These are phyloP conservation scores for Alectura lathami DNA, from an alignment of 2,113 vertebrate species.

Conservation along the genomic window DNA sequence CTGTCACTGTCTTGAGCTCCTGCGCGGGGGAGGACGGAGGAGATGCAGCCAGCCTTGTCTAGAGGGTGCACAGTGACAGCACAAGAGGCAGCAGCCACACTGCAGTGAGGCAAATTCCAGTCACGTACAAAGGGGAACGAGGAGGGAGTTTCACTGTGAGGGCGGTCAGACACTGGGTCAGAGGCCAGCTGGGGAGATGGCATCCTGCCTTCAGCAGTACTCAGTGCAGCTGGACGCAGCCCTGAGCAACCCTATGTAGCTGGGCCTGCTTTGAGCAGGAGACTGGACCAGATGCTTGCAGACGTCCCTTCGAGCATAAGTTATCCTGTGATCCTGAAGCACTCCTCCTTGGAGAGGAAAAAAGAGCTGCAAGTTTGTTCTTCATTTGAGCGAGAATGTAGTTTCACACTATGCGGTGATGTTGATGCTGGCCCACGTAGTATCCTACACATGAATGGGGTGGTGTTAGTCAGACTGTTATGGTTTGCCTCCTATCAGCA, in stretches of 20 bases:
- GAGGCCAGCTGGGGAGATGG: neutral
- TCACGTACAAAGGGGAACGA: too few relatives aligned
- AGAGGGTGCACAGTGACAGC: neutral
- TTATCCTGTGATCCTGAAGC: neutral
- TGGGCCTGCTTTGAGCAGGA: neutral
- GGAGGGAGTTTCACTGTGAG: neutral
- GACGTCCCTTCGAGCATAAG: neutral
- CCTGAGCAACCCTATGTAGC: neutral
- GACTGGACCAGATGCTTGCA: neutral
- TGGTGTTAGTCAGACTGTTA: neutral
- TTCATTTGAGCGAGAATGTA: too few relatives aligned
- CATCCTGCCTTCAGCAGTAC: neutral
- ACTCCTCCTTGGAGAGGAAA: neutral
- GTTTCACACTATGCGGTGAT: rapidly evolving
- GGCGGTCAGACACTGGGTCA: rapidly evolving
- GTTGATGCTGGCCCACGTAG: neutral
- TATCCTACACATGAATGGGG: too few relatives aligned
- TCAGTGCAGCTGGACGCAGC: neutral
- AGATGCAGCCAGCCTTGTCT: neutral
- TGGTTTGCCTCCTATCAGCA: rapidly evolving
- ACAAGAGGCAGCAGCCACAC: neutral
- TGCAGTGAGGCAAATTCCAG: neutral
- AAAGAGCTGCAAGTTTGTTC: neutral
- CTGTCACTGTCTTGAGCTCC: neutral
- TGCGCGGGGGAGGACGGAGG: rapidly evolving